Evolutionary conservation across 2,888 invertebrate species (phyloP).

Genomic region (Drosophila buzzatii): DNA sequence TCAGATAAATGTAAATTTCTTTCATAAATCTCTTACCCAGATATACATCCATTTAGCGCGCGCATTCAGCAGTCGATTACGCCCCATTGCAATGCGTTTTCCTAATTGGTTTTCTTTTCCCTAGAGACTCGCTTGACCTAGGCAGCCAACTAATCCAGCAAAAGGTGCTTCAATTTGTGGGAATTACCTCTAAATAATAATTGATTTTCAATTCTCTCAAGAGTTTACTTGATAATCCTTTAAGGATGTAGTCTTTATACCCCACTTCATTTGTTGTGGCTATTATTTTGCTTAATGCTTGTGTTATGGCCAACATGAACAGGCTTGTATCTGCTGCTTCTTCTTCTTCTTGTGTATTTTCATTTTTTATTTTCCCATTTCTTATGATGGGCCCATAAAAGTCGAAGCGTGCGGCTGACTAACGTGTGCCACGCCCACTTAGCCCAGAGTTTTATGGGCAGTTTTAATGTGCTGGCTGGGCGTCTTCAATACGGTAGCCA

Average conservation of each 20-base stretch:
- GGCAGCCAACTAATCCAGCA: constrained; percentile 25
- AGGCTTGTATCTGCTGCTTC: not conserved
- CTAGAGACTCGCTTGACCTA: not conserved
- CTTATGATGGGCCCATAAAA: constrained; percentile 29
- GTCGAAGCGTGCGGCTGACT: constrained; percentile 38
- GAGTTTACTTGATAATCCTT: constrained; percentile 20
- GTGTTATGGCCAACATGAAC: constrained; percentile 2
- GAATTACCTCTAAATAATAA: constrained; percentile 9
- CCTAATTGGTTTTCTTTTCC: constrained; percentile 1
- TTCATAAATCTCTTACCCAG: not conserved
- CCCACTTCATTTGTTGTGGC: not conserved
- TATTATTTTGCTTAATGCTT: not conserved
- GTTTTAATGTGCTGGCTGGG: constrained; percentile 33
- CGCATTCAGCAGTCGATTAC: not conserved
- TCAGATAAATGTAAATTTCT: not conserved
- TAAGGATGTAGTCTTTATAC: not conserved
- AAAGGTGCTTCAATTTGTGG: constrained; percentile 3
- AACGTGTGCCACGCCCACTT: constrained; percentile 42
- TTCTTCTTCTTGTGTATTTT: not conserved
- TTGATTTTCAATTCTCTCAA: constrained; percentile 1
- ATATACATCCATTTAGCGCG: not conserved
- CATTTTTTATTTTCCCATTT: not conserved
- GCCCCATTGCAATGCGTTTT: not conserved
- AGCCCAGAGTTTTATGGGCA: constrained; percentile 34
- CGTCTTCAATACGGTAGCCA: constrained; percentile 37